Conservation (phyloP, 2,113 vertebrate genomes). For the Pangasianodon gigas region DNA sequence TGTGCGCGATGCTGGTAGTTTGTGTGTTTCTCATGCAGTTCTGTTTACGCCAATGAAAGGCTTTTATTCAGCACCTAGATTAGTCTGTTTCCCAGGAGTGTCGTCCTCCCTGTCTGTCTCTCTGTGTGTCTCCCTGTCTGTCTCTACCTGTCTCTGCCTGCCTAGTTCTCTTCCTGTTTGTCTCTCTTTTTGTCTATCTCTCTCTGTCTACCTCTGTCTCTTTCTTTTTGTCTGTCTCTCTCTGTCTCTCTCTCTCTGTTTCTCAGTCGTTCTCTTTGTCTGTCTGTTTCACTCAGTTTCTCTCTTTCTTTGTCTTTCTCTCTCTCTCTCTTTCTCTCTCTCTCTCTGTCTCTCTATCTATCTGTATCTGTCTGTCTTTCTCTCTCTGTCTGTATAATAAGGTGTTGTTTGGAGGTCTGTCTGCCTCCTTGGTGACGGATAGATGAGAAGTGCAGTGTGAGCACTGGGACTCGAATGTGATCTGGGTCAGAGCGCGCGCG, state of each 20-base stretch:
- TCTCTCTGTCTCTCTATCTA: background rate
- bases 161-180: background rate
- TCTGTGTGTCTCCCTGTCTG: background rate
- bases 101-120: constrained; percentile 64
- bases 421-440: constrained; percentile 87
- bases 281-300: background rate
- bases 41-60: constrained; percentile 86
- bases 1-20: constrained; percentile 78
- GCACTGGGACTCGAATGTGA: constrained; percentile 83
- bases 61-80: constrained; percentile 81
- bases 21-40: constrained; percentile 90
- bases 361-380: background rate
- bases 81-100: constrained; percentile 94
- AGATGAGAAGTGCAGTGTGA: constrained; percentile 80
- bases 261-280: background rate
- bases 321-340: background rate
- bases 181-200: background rate
- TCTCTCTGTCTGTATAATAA: constrained; percentile 65
- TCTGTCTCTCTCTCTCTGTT: background rate
- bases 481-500: constrained; percentile 48
- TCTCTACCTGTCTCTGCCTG: background rate
- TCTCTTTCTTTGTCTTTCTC: background rate
- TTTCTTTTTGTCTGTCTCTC: background rate
- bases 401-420: constrained; percentile 82
- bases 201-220: background rate